These are phyloP conservation scores for Aporrectodea caliginosa DNA, from an alignment of 1,140 invertebrate genomes.

Conservation along the genomic window DNA sequence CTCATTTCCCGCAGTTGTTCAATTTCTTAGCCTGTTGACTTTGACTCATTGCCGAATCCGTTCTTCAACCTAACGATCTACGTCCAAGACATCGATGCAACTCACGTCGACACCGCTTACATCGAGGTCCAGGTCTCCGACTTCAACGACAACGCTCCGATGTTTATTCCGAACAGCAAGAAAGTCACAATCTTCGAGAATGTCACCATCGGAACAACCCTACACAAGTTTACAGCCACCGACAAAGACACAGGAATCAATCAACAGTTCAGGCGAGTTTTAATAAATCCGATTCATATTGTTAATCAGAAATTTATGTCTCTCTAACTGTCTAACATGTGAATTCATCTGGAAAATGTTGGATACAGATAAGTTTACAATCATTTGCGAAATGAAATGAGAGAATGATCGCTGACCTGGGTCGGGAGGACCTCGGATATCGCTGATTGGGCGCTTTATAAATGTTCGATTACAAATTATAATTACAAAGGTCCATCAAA, in stretches of 20 bases:
- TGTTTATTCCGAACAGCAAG: slow-evolving; percentile 29
- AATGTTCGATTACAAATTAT: too few species aligned
- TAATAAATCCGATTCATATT: too few species aligned
- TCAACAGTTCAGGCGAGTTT: slow-evolving; percentile 64
- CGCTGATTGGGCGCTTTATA: too few species aligned
- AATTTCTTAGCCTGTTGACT: slow-evolving; percentile 25
- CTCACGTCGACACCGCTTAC: slow-evolving; percentile 21
- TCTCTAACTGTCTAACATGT: too few species aligned
- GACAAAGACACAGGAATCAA: slow-evolving; percentile 79
- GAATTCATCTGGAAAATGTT: too few species aligned
- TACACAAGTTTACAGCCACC: slow-evolving; percentile 88
- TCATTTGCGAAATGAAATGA: too few species aligned
- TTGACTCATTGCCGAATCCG: slow-evolving; percentile 19
- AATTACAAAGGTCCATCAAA: too few species aligned
- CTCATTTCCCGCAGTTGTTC: too few species aligned
- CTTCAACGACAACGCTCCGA: slow-evolving; percentile 65
- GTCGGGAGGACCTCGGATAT: too few species aligned
- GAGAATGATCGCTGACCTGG: too few species aligned
- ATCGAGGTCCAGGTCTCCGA: slow-evolving; percentile 31
- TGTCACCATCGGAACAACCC: slow-evolving; percentile 77
- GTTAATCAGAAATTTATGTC: too few species aligned
- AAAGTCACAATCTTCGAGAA: slow-evolving; percentile 88
- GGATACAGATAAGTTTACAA: too few species aligned
- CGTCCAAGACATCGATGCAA: slow-evolving; percentile 28
- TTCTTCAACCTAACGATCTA: slow-evolving; percentile 31